Conservation (phyloP, 2,888 invertebrate genomes). For the Plutella xylostella region DNA sequence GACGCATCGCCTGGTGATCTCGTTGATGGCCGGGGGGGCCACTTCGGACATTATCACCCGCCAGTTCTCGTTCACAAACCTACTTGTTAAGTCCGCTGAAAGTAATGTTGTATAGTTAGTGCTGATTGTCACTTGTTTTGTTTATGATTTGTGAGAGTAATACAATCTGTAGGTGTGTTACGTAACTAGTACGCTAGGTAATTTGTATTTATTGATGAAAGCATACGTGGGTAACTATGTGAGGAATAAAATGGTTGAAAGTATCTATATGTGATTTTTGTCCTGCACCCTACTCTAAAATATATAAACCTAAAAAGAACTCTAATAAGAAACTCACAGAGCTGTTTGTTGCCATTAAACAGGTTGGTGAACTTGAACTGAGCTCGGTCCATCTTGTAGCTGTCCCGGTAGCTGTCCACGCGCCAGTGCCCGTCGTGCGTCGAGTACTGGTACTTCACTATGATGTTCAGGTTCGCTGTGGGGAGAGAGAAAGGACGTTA, state of each 20-base stretch:
- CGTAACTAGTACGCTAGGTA: too few species aligned
- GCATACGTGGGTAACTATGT: too few species aligned
- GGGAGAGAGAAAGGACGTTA: background rate
- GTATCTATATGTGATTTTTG: background rate
- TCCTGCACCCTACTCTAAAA: too few species aligned
- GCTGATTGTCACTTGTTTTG: background rate
- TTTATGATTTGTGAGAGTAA: background rate
- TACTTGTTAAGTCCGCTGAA: conserved; percentile 53
- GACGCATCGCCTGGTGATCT: conserved; percentile 47
- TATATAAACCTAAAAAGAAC: too few species aligned
- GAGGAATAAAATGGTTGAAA: too few species aligned
- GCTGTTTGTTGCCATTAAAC: conserved; percentile 54
- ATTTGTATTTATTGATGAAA: too few species aligned
- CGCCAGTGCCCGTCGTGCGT: conserved; percentile 50
- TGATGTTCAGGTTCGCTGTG: conserved; percentile 56
- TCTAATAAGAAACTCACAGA: conserved; percentile 44
- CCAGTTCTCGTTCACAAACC: conserved; percentile 61
- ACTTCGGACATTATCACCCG: conserved; percentile 56
- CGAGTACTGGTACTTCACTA: conserved; percentile 51
- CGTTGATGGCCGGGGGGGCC: conserved; percentile 50
- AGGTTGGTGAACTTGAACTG: conserved; percentile 61
- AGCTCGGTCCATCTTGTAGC: conserved; percentile 57
- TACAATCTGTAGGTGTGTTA: too few species aligned
- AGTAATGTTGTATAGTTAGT: conserved; percentile 16
- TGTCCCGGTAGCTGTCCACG: conserved; percentile 46